phyloP scores from a whole-genome alignment of 2,797 vertebrate species.

The Lepidocolaptes lacrymiger region DNA sequence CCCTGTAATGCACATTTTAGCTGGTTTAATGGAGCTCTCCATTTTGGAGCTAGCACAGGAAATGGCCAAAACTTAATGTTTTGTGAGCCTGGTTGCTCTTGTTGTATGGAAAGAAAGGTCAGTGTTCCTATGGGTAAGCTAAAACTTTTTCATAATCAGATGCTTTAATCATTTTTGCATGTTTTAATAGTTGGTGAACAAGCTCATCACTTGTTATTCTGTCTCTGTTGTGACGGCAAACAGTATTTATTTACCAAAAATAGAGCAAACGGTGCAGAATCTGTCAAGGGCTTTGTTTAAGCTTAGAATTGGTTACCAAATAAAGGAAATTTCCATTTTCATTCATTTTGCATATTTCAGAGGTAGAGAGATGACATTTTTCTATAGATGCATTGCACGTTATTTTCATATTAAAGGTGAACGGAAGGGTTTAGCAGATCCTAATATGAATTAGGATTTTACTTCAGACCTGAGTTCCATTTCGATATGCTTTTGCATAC shows the following conservation, averaged over 20 bases:
- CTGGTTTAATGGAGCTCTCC: conserved; percentile 12
- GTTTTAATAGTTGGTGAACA: background rate
- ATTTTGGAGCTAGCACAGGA: background rate
- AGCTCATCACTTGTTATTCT: background rate
- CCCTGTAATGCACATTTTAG: background rate
- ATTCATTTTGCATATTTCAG: background rate
- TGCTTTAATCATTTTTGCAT: background rate
- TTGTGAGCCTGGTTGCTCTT: background rate
- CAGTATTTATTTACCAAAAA: background rate
- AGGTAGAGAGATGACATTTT: background rate
- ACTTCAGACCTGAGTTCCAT: background rate
- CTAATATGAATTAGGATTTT: background rate
- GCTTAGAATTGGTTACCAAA: background rate
- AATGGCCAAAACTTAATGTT: background rate
- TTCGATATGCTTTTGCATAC: background rate
- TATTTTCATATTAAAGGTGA: background rate
- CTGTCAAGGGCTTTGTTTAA: background rate
- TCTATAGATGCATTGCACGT: background rate
- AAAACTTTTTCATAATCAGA: background rate
- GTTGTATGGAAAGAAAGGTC: background rate
- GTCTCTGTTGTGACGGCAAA: background rate
- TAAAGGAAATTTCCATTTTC: background rate
- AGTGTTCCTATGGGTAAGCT: background rate
- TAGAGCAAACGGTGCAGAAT: background rate
- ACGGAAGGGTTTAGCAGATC: background rate